Evolutionary conservation across 1,140 invertebrate genomes (phyloP).

Genomic region (Platyscapa corneri): DNA sequence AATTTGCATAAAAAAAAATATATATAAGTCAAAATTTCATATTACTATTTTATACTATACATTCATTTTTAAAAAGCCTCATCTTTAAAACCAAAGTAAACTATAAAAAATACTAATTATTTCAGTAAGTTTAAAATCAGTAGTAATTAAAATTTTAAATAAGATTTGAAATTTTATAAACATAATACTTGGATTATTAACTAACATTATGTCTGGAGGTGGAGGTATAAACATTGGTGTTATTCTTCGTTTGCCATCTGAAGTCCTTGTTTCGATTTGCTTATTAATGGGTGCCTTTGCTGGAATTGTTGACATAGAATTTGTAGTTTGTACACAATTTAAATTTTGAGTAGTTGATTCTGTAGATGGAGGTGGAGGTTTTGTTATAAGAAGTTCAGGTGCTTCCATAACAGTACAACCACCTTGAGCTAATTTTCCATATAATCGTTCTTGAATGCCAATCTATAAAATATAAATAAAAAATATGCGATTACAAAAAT

Average conservation of each 20-base stretch:
- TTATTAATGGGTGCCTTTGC: constrained; percentile 83
- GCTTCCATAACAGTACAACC: constrained; percentile 87
- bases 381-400: constrained; percentile 80
- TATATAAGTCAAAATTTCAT: too few species aligned
- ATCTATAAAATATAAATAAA: constrained; percentile 74
- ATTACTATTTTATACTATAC: not conserved
- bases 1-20: too few species aligned
- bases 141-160: not conserved
- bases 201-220: constrained; percentile 71
- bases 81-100: not conserved
- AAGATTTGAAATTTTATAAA: not conserved
- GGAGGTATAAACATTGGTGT: constrained; percentile 95
- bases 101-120: not conserved
- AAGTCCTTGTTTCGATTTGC: constrained; percentile 95
- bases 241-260: constrained; percentile 94
- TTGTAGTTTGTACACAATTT: constrained; percentile 52
- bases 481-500: not conserved
- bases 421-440: constrained; percentile 85
- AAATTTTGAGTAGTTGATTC: not conserved
- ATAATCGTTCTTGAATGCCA: constrained; percentile 87
- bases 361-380: constrained; percentile 54
- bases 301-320: constrained; percentile 56
- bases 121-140: not conserved
- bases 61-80: too few species aligned
- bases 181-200: not conserved